Percentiles rank a stretch among this genome's conserved stretches.
Evolutionary conservation across 2,888 invertebrate species (phyloP).

Genomic region (Drosophila imparisetae): DNA sequence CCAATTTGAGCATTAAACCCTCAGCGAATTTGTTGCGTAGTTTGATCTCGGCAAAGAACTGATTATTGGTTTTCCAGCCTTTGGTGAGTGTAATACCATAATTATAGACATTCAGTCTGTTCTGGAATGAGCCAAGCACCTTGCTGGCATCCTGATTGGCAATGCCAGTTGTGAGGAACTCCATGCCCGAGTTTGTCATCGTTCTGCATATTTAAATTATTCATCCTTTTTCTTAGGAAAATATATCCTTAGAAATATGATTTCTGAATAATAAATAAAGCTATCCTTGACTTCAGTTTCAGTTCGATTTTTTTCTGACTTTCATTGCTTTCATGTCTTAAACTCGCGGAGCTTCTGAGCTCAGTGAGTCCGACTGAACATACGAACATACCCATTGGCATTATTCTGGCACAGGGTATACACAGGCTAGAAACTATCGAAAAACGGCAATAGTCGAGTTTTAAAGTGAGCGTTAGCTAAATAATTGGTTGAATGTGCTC

Average conservation of each 20-base stretch:
- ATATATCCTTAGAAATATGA: background rate
- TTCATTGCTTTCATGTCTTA: background rate
- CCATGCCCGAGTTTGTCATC: background rate
- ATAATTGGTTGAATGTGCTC: slow-evolving; percentile 21
- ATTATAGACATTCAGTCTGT: background rate
- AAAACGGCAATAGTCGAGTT: slow-evolving; percentile 35
- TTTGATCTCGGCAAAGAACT: background rate
- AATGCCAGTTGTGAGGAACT: background rate
- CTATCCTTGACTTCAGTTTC: background rate
- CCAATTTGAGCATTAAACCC: background rate
- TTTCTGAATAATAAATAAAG: background rate
- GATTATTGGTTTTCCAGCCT: background rate
- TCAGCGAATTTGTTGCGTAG: background rate
- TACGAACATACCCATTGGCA: too few species aligned
- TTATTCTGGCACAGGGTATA: slow-evolving; percentile 25
- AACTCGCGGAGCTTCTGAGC: background rate
- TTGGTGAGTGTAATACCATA: background rate
- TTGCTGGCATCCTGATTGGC: background rate
- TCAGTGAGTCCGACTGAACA: background rate
- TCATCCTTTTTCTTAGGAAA: too few species aligned
- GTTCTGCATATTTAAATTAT: background rate
- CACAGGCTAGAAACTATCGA: slow-evolving; percentile 29
- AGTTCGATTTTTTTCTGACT: background rate
- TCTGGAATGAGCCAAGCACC: background rate
- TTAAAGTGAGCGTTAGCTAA: slow-evolving; percentile 24